phyloP scores from a whole-genome alignment of 2,888 invertebrate species.

The Smittia sp. region DNA sequence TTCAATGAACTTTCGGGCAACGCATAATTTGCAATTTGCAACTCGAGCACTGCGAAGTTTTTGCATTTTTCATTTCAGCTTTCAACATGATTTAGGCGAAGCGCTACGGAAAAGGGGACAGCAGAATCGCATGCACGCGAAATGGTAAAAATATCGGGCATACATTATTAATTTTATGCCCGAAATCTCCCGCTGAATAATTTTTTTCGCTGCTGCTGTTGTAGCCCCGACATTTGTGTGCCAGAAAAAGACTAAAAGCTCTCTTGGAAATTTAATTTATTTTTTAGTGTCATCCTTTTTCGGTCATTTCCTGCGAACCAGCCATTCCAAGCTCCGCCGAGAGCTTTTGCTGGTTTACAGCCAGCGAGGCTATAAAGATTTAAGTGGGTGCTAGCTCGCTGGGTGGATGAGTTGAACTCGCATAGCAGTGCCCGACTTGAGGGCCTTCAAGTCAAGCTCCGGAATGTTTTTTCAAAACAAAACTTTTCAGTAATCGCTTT shows the following conservation, averaged over 20 bases:
- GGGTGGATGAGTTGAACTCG: too few relatives aligned
- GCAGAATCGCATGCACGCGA: not conserved
- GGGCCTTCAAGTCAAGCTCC: too few relatives aligned
- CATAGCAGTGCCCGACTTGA: too few relatives aligned
- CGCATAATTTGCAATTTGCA: constrained; percentile 28
- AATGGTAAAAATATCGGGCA: not conserved
- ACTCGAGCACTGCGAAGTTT: not conserved
- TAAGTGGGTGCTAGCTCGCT: too few relatives aligned
- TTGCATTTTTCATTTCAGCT: not conserved
- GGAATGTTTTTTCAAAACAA: too few relatives aligned
- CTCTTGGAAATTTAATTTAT: not conserved
- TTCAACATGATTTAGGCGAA: constrained; percentile 25
- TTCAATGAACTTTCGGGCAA: constrained; percentile 2
- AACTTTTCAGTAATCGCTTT: not conserved
- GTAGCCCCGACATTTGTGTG: not conserved
- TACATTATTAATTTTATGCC: constrained; percentile 10
- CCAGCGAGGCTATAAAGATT: too few relatives aligned
- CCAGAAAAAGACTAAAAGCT: not conserved
- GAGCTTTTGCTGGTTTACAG: too few relatives aligned
- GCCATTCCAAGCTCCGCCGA: too few relatives aligned
- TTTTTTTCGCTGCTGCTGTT: not conserved
- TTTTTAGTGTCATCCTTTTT: not conserved
- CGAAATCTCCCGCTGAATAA: constrained; percentile 3
- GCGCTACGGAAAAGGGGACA: not conserved
- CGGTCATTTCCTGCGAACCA: not conserved